These are phyloP conservation scores for Pristionchus entomophagus DNA, from an alignment of 2,888 invertebrate species.

Conservation along the genomic window DNA sequence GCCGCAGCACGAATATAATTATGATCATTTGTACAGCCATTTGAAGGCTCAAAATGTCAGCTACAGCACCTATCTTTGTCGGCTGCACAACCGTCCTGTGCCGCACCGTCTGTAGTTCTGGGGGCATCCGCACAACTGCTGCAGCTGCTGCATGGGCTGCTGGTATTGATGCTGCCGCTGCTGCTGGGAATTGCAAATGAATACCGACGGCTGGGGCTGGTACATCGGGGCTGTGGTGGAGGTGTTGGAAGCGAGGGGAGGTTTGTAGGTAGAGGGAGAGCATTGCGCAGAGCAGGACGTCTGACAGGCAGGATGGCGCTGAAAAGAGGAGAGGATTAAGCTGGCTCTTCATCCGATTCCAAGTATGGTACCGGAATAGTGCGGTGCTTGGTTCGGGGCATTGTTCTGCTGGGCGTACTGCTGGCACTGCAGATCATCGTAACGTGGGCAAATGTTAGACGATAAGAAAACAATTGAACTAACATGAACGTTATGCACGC, in stretches of 20 bases:
- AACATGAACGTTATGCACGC: no score
- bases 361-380: slow-evolving; percentile 49
- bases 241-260: slow-evolving; percentile 28
- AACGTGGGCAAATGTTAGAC: no score
- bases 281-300: slow-evolving; percentile 63
- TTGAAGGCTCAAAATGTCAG: no score
- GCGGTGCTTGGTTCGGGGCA: slow-evolving; percentile 38
- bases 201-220: slow-evolving; percentile 2
- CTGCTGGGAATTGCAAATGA: neutral
- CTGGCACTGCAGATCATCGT: no score
- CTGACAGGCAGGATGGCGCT: slow-evolving; percentile 61
- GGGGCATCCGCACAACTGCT: slow-evolving; percentile 50
- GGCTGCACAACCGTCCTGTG: slow-evolving; percentile 54
- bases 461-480: no score
- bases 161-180: slow-evolving; percentile 18
- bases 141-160: neutral
- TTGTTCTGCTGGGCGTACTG: slow-evolving; percentile 49
- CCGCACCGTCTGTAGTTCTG: slow-evolving; percentile 54
- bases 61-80: slow-evolving; percentile 42
- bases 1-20: neutral
- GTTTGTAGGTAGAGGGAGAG: slow-evolving; percentile 53
- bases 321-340: slow-evolving; percentile 45
- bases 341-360: neutral
- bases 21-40: slow-evolving; percentile 37
- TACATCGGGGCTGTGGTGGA: neutral